Conservation (phyloP, 1,140 invertebrate species). For the Ladona fulva region DNA sequence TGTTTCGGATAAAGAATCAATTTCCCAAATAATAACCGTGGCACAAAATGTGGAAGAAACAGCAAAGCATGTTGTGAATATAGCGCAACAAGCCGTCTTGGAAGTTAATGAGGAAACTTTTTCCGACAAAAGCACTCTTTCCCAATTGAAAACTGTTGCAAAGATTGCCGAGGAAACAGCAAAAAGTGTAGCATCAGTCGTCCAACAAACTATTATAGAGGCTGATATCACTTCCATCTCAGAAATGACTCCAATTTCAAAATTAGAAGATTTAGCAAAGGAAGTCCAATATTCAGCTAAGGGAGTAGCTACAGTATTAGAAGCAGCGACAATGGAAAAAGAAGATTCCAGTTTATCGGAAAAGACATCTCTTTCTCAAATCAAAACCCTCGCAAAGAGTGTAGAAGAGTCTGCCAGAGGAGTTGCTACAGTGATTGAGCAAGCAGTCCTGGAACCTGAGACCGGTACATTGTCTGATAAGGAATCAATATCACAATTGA, state of each 20-base stretch:
- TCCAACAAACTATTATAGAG: conserved; percentile 22
- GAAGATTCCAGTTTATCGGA: not conserved
- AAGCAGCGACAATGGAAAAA: not conserved
- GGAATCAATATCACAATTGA: not conserved
- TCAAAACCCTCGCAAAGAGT: conserved; percentile 15
- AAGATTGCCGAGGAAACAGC: conserved; percentile 13
- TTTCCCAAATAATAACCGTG: not conserved
- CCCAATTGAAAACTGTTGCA: conserved; percentile 16
- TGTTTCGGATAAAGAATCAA: not conserved
- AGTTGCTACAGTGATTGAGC: not conserved
- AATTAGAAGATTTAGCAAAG: not conserved
- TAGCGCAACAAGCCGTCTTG: conserved; percentile 20
- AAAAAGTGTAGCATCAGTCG: conserved; percentile 10
- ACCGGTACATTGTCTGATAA: not conserved
- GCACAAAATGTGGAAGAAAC: not conserved
- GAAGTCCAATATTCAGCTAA: not conserved
- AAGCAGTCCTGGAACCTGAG: not conserved
- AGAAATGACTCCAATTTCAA: not conserved
- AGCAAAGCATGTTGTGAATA: not conserved
- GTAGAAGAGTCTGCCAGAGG: conserved; percentile 14
- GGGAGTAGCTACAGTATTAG: not conserved
- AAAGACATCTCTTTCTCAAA: not conserved
- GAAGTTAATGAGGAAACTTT: conserved; percentile 19
- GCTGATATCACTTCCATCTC: conserved; percentile 16
- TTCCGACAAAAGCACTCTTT: conserved; percentile 14